A percentile compares a stretch with the other conserved stretches of the same genome.
Conservation (phyloP, 2,113 vertebrate genomes). For the Brachypteracias leptosomus region DNA sequence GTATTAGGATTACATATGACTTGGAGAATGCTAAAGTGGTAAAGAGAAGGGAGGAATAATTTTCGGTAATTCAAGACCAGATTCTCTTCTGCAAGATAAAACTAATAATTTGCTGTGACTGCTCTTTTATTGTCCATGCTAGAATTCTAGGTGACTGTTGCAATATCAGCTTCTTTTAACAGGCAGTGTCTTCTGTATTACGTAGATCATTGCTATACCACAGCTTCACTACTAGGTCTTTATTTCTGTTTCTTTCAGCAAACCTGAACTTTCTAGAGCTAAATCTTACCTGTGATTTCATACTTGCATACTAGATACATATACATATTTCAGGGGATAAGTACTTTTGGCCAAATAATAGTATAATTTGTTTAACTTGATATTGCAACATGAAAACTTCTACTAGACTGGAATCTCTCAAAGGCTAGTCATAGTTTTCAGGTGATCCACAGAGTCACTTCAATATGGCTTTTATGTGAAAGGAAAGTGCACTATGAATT, state of each 20-base stretch:
- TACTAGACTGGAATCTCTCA: not conserved
- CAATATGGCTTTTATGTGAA: not conserved
- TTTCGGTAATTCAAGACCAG: not conserved
- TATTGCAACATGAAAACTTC: not conserved
- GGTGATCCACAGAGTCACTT: not conserved
- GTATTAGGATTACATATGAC: not conserved
- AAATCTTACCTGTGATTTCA: not conserved
- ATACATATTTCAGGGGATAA: not conserved
- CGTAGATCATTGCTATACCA: accelerated
- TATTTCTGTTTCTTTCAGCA: not conserved
- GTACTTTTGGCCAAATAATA: not conserved
- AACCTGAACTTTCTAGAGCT: not conserved
- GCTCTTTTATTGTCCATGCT: not conserved
- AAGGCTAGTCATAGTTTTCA: not conserved
- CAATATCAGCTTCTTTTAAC: not conserved
- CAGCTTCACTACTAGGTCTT: not conserved
- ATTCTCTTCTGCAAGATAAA: not conserved
- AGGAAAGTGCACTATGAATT: not conserved
- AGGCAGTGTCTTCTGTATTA: not conserved
- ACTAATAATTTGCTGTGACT: not conserved
- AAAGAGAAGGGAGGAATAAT: not conserved
- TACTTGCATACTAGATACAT: not conserved
- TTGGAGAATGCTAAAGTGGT: not conserved
- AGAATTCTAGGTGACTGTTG: not conserved
- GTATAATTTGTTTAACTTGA: not conserved